Percentiles rank a stretch among this genome's conserved stretches.
Evolutionary conservation across 1,140 invertebrate species (phyloP).

Genomic region (Drosophila murphyi): DNA sequence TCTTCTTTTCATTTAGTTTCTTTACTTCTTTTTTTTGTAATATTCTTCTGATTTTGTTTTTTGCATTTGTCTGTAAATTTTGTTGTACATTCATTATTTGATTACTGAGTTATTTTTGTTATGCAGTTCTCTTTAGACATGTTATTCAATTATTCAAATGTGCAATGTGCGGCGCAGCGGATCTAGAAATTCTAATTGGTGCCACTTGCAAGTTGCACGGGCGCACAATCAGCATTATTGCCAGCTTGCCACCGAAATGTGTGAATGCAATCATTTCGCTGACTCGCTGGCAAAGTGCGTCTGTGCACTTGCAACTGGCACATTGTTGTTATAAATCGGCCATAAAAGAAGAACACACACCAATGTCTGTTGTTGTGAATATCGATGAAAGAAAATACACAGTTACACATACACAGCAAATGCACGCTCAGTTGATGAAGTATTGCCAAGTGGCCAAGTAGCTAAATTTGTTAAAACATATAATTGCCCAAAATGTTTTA

Average conservation of each 20-base stretch:
- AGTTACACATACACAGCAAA: conserved; percentile 20
- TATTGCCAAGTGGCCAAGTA: conserved; percentile 76
- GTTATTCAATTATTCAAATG: conserved; percentile 40
- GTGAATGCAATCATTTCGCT: conserved; percentile 62
- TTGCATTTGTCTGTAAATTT: conserved; percentile 54
- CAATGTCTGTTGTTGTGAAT: conserved; percentile 66
- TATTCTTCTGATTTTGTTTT: conserved; percentile 44
- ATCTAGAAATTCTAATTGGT: conserved; percentile 20
- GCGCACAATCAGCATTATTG: conserved; percentile 67
- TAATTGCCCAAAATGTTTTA: conserved; percentile 34
- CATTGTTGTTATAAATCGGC: conserved; percentile 8
- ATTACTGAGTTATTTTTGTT: conserved; percentile 55
- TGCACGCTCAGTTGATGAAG: conserved; percentile 54
- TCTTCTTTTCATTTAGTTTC: conserved; percentile 4
- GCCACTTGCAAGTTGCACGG: conserved; percentile 52
- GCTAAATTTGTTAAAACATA: conserved; percentile 71
- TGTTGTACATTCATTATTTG: conserved; percentile 54
- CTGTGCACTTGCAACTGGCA: conserved; percentile 58
- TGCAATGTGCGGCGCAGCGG: conserved; percentile 39
- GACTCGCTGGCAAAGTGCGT: conserved; percentile 45
- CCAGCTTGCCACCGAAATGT: conserved; percentile 63
- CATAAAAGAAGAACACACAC: conserved; percentile 16
- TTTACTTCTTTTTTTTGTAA: conserved; percentile 14
- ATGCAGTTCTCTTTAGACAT: conserved; percentile 47
- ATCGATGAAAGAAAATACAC: conserved; percentile 43